These are phyloP conservation scores for Cyclophora albipunctata DNA, from an alignment of 2,888 invertebrate species.

Conservation along the genomic window DNA sequence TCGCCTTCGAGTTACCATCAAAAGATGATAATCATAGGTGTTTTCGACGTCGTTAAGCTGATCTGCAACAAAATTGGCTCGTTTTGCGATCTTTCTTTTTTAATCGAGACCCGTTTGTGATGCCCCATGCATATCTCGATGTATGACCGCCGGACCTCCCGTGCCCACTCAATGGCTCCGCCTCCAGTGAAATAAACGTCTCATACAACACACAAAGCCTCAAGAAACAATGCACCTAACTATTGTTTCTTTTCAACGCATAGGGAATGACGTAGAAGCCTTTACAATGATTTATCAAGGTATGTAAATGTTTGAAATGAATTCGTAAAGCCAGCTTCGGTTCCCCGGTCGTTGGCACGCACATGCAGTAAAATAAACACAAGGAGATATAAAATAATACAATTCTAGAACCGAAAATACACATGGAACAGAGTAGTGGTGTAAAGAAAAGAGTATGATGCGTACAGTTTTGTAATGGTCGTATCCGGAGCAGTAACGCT, in stretches of 20 bases:
- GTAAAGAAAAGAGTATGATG: constrained; percentile 8
- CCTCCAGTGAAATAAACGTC: constrained; percentile 30
- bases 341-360: constrained; percentile 31
- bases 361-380: constrained; percentile 33
- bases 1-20: constrained; percentile 65
- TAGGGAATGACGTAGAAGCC: constrained; percentile 33
- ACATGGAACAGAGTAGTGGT: constrained; percentile 14
- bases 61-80: constrained; percentile 73
- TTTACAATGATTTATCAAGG: constrained; percentile 26
- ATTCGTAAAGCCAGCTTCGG: constrained; percentile 43
- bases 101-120: constrained; percentile 10
- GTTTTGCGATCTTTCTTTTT: constrained; percentile 55
- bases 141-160: constrained; percentile 41
- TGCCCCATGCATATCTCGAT: constrained; percentile 52
- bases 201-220: constrained; percentile 53
- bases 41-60: constrained; percentile 75
- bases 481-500: constrained; percentile 21
- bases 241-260: constrained; percentile 21
- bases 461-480: constrained; percentile 13
- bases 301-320: constrained; percentile 13
- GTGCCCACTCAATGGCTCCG: constrained; percentile 37
- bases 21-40: constrained; percentile 75
- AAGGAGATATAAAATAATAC: constrained; percentile 14
- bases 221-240: constrained; percentile 29
- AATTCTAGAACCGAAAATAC: constrained; percentile 43